Evolutionary conservation across 1,140 invertebrate genomes (phyloP).

Genomic region (Drosophila athabasca): DNA sequence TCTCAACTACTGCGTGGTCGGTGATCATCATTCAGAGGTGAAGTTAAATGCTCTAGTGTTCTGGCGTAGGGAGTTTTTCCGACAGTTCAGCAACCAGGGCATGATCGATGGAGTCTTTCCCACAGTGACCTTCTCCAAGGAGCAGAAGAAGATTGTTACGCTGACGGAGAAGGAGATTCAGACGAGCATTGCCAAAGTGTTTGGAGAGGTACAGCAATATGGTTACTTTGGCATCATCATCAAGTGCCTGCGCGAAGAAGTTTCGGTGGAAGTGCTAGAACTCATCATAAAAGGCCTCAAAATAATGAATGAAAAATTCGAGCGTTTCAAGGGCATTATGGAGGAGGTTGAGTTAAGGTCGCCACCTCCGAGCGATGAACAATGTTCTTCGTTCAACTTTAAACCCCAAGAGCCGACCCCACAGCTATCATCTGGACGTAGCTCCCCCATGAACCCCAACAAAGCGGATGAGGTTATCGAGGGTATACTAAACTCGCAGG

Average conservation of each 20-base stretch:
- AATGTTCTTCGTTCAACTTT: constrained; percentile 1
- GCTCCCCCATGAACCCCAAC: constrained; percentile 24
- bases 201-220: constrained; percentile 87
- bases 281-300: constrained; percentile 85
- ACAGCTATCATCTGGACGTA: background rate
- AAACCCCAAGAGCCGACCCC: background rate
- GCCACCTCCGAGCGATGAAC: constrained; percentile 13
- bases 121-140: constrained; percentile 90
- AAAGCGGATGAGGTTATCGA: constrained; percentile 84
- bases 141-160: constrained; percentile 89
- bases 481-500: constrained; percentile 85
- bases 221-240: constrained; percentile 89
- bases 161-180: constrained; percentile 88
- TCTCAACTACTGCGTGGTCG: constrained; percentile 87
- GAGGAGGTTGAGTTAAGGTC: constrained; percentile 51
- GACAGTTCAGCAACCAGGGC: constrained; percentile 88
- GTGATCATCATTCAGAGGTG: constrained; percentile 92
- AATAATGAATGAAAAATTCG: constrained; percentile 84
- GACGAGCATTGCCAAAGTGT: constrained; percentile 86
- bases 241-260: constrained; percentile 87
- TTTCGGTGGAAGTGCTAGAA: constrained; percentile 88
- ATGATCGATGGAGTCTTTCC: constrained; percentile 92
- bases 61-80: constrained; percentile 88
- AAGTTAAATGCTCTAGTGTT: constrained; percentile 88
- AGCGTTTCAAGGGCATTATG: constrained; percentile 72